Evolutionary conservation across 2,113 vertebrate genomes (phyloP), one percentile per base, ranked within the genome.

Genomic region (Semnornis frantzii): DNA sequence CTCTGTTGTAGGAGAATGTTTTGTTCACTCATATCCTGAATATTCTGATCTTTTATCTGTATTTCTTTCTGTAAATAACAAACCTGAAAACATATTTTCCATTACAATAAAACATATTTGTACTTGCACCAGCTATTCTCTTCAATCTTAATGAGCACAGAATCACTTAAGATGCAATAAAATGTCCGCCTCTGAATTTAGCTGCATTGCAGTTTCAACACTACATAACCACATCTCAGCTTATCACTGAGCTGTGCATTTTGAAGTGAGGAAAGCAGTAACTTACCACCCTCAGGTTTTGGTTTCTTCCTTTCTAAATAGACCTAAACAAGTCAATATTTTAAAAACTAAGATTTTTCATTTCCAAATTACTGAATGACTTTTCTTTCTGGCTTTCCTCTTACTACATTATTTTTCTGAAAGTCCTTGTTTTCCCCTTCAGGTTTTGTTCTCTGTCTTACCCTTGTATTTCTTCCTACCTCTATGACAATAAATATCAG

Each of bases 11-110:
- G 97, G 89, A 98, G 96, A 75, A 98, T 78, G 95, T 98, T 99
- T 95, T 99, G 98, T 90, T 99, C 98, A 57, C 31, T 94, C 60
- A 97, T 98, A 82, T 97, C 98, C 91, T 98, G 97, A 93, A 98
- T 98, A 65, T 75, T 97, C 94, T 98, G 96, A 68, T 81, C 96
- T 96, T 97, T 97, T 66, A 97, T 85, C 81, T 97, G 98, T 77
- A 99, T 94, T 90, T 99, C 98, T 94, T 98, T 98, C 97, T 98
- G 98, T 86, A 99, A 98, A 55, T 96, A 97, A 60, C 76, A 96
- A 87, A 99, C 87, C 99, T 99, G 96, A 89, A 89, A 94, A 94
- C 37, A 97, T 6, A 97, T 72, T 88, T 87, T 62, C 65, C 58
- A 94, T 96, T 93, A 93, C 5, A 96, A 90, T 33, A 30, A 62